Percentiles rank a stretch among this genome's conserved stretches.
Evolutionary conservation across 1,140 invertebrate species (phyloP).

Genomic region (Camponotus pennsylvanicus): DNA sequence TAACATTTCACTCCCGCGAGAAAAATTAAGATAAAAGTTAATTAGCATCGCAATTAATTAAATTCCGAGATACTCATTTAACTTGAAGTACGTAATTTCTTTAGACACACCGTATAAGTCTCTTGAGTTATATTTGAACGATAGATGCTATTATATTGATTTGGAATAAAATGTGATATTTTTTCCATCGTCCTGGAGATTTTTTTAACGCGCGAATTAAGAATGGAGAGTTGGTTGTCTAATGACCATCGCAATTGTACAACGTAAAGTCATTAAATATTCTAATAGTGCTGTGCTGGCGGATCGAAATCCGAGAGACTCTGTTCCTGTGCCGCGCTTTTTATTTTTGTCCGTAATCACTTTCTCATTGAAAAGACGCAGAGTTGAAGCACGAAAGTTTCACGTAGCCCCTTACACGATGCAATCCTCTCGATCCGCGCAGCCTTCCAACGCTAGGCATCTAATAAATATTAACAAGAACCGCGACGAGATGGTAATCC

Average conservation of each 20-base stretch:
- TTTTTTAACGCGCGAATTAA: neutral
- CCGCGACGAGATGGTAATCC: slow-evolving; percentile 81
- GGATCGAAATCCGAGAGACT: slow-evolving; percentile 50
- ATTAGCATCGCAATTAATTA: slow-evolving; percentile 36
- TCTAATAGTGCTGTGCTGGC: slow-evolving; percentile 16
- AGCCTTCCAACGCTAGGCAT: slow-evolving; percentile 68
- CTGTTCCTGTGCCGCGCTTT: slow-evolving; percentile 8
- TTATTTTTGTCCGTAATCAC: slow-evolving; percentile 70
- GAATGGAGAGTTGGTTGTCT: neutral
- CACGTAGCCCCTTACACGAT: slow-evolving; percentile 61
- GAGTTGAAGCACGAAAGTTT: slow-evolving; percentile 78
- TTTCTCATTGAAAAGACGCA: slow-evolving; percentile 69
- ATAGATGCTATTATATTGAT: neutral
- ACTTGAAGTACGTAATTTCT: slow-evolving; percentile 29
- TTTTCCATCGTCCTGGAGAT: neutral
- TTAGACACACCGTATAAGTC: neutral
- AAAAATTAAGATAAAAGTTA: slow-evolving; percentile 24
- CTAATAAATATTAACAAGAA: slow-evolving; percentile 84
- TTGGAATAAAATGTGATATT: neutral
- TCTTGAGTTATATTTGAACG: slow-evolving; percentile 3
- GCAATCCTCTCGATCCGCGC: slow-evolving; percentile 70
- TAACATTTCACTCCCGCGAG: slow-evolving; percentile 22
- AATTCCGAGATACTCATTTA: neutral
- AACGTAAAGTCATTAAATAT: slow-evolving; percentile 53
- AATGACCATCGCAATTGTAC: neutral